Evolutionary conservation across 2,797 vertebrate genomes (phyloP).

Genomic region (Platalea minor): DNA sequence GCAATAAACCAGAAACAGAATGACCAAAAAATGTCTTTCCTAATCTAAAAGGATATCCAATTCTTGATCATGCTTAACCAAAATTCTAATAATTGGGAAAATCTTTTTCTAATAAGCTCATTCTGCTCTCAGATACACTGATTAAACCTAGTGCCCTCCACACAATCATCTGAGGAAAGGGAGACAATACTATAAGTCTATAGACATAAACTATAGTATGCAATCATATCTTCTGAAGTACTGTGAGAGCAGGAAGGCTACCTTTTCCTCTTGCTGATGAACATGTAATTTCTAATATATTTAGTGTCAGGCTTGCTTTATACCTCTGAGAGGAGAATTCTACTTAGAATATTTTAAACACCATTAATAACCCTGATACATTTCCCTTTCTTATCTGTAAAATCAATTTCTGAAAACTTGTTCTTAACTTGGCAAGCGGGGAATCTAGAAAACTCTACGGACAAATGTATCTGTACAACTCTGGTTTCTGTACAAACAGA

Average conservation of each 20-base stretch:
- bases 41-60: neutral
- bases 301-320: neutral
- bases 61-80: neutral
- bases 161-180: neutral
- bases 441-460: neutral
- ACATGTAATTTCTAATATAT: neutral
- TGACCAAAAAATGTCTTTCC: neutral
- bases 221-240: neutral
- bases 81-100: neutral
- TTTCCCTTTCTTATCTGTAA: neutral
- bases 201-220: neutral
- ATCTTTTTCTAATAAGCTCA: neutral
- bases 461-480: neutral
- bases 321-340: neutral
- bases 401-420: neutral
- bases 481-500: neutral
- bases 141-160: neutral
- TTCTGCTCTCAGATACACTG: neutral
- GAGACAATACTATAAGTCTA: neutral
- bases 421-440: neutral
- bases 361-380: neutral
- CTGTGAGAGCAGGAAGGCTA: neutral
- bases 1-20: neutral
- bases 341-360: neutral
- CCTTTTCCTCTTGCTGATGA: neutral